Percentiles rank a stretch among this genome's conserved stretches.
Conservation (phyloP, 2,113 vertebrate genomes). For the Rhineura floridana region DNA sequence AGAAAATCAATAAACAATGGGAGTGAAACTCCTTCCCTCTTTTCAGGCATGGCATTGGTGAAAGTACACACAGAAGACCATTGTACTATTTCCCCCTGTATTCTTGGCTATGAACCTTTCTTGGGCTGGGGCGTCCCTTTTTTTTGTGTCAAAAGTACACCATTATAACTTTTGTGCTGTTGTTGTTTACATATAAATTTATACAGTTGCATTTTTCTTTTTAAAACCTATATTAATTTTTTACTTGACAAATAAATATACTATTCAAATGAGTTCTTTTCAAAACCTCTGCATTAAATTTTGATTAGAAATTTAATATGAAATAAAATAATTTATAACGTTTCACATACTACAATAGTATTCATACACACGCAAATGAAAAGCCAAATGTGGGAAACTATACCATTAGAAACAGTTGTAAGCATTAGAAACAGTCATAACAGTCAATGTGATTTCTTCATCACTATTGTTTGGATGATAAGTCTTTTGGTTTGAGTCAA, state of each 20-base stretch:
- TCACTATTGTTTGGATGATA: background rate
- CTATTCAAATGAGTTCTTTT: background rate
- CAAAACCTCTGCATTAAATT: conserved; percentile 3
- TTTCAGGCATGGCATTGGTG: conserved; percentile 74
- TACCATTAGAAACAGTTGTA: background rate
- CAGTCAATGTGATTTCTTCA: background rate
- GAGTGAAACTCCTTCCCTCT: conserved; percentile 87
- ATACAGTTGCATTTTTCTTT: conserved; percentile 19
- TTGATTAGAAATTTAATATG: background rate
- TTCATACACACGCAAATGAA: conserved; percentile 20
- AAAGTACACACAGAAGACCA: conserved; percentile 87
- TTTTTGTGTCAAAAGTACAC: conserved; percentile 57
- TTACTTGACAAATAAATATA: background rate
- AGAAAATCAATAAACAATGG: conserved; percentile 99
- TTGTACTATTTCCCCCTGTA: conserved; percentile 84
- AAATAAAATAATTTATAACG: conserved; percentile 14
- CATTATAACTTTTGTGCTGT: conserved; percentile 23
- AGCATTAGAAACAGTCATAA: background rate
- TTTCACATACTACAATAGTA: background rate
- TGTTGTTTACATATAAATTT: conserved; percentile 49
- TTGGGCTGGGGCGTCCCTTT: conserved; percentile 60
- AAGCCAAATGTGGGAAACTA: background rate
- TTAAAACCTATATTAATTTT: background rate
- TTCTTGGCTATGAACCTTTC: conserved; percentile 72
- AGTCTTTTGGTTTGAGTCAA: background rate